Conservation (phyloP, 2,888 invertebrate genomes). For the Drymonia ruficornis region DNA sequence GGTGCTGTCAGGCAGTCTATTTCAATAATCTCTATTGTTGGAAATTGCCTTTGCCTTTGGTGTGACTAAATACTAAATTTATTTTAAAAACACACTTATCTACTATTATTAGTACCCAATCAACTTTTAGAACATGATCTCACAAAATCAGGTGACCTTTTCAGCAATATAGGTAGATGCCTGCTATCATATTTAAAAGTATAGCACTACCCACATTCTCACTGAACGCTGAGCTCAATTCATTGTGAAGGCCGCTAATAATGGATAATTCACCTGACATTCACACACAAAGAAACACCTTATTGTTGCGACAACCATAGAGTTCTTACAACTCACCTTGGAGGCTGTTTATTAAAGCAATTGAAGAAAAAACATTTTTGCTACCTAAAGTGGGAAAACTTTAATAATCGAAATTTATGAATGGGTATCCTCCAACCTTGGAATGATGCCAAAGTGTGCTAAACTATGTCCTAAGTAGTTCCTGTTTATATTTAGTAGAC, state of each 20-base stretch:
- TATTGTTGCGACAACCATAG: conserved; percentile 33
- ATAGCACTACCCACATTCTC: conserved; percentile 16
- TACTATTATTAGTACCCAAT: too few relatives aligned
- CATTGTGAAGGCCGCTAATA: conserved; percentile 46
- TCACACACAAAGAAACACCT: conserved; percentile 38
- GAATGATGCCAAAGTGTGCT: conserved; percentile 17
- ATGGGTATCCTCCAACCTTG: conserved; percentile 18
- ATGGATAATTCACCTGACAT: conserved; percentile 42
- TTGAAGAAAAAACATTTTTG: conserved; percentile 18
- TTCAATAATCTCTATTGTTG: too few relatives aligned
- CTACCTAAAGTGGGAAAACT: conserved; percentile 11
- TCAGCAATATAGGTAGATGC: neutral
- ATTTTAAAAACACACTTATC: too few relatives aligned
- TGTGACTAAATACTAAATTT: neutral
- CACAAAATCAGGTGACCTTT: conserved; percentile 2
- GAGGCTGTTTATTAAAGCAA: conserved; percentile 26
- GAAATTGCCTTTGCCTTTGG: too few relatives aligned
- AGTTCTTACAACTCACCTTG: conserved; percentile 39
- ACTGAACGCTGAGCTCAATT: conserved; percentile 36
- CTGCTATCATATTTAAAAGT: neutral
- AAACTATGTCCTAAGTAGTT: conserved; percentile 18
- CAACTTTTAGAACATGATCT: conserved; percentile 2
- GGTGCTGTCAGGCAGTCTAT: neutral
- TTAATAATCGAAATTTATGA: conserved; percentile 13
- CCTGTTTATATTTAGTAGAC: conserved; percentile 10